Conservation (phyloP, 2,113 vertebrate genomes). For the Rynchops niger region DNA sequence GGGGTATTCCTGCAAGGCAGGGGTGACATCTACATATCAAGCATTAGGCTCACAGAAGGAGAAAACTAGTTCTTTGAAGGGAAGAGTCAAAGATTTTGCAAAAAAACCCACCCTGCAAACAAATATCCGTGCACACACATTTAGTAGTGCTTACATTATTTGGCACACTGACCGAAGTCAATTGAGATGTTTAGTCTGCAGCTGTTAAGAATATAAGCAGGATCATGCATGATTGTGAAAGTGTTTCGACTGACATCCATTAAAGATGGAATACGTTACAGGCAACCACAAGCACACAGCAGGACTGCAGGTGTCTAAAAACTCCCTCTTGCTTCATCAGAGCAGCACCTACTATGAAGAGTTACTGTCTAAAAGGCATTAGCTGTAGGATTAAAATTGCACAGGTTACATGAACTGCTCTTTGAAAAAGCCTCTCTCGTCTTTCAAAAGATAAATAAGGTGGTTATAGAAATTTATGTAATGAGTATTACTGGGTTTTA, state of each 20-base stretch:
- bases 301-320: conserved; percentile 6
- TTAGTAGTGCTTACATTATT: neutral
- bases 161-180: neutral
- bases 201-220: neutral
- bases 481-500: neutral
- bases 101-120: neutral
- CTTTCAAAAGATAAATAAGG: neutral
- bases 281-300: neutral
- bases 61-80: neutral
- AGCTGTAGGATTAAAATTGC: neutral
- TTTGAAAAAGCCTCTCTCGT: neutral
- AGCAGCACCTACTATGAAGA: neutral
- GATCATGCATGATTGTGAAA: neutral
- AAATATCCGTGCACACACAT: neutral
- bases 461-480: neutral
- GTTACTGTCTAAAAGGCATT: neutral
- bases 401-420: accelerated
- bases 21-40: accelerated
- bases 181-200: conserved; percentile 38
- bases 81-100: neutral
- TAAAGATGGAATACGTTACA: neutral
- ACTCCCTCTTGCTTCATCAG: neutral
- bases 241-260: neutral
- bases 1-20: neutral
- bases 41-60: neutral